Base-by-base conservation (phyloP, 2,888 invertebrate species). In the Acrocera orbiculus region DNA sequence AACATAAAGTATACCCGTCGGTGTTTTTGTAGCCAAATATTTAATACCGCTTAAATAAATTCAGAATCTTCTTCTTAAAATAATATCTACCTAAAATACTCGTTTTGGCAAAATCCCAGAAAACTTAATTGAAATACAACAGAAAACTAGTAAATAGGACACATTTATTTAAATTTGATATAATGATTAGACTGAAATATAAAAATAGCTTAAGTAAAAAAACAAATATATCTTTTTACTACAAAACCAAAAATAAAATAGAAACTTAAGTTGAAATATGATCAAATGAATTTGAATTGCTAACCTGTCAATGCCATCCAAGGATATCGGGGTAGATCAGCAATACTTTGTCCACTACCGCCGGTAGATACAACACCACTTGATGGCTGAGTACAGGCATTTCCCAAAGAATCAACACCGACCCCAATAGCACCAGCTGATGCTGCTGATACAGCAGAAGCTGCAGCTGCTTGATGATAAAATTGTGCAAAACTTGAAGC, bases 291-390 rank as follows among this genome's bases (percentile, higher is more conserved):
- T n/a, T n/a, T n/a, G n/a, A n/a, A n/a, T 33, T 31, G 46, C 50
- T 55, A 70, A 87, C 89, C 89, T 70, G 89, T 87, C 63, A 89
- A 85, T 54, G 87, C 83, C 87, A 90, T 89, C 89, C 89, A 90
- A 30, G 89, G 89, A 62, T 90, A 89, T 55, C 89, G 74, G 36
- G 89, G 87, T 58, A 89, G 80, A 64, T 89, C 89, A 31, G 85
- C 83, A 56, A 89, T 76, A 37, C 85, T 82, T 61, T 85, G 85
- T 41, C 82, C 82, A 40, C 81, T 75, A 15, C 58, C 59, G 13
- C 59, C 58, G 26, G 58, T 51, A 37, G 73, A 66, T 39, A 68
- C 66, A 29, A 69, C 64, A 25, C 64, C 65, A 30, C 68, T 64
- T 47, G 77, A 70, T 40, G 74, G 70, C 56, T 80, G 79, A 42